These are phyloP conservation scores for Campodea augens DNA, from an alignment of 1,140 invertebrate genomes.

Conservation along the genomic window DNA sequence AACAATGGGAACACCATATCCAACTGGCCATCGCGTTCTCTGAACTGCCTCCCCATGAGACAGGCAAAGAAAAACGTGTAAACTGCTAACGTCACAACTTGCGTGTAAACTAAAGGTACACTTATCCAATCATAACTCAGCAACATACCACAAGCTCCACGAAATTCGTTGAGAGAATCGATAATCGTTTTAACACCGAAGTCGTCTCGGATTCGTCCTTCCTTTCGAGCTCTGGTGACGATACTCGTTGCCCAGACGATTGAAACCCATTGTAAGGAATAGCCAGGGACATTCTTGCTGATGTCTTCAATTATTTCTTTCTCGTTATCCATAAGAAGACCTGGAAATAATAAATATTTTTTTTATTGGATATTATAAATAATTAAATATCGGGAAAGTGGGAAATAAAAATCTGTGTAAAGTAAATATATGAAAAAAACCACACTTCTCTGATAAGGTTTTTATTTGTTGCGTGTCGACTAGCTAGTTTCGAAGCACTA, in stretches of 20 bases:
- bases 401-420: too few relatives aligned
- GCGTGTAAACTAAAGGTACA: conserved; percentile 82
- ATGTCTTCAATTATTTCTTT: conserved; percentile 54
- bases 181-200: conserved; percentile 80
- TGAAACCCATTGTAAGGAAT: conserved; percentile 86
- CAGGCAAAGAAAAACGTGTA: conserved; percentile 73
- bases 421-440: too few relatives aligned
- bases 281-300: conserved; percentile 61
- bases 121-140: conserved; percentile 79
- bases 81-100: conserved; percentile 77
- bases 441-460: too few relatives aligned
- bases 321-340: conserved; percentile 76
- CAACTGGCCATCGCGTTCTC: conserved; percentile 23
- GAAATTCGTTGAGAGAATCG: conserved; percentile 72
- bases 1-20: conserved; percentile 78
- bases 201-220: conserved; percentile 78
- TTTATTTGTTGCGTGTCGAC: too few relatives aligned
- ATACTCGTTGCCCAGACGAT: conserved; percentile 83
- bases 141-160: conserved; percentile 58
- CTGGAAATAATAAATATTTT: conserved; percentile 21
- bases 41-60: conserved; percentile 63
- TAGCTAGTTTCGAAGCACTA: too few relatives aligned
- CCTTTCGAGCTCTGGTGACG: conserved; percentile 64
- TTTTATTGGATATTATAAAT: too few relatives aligned
- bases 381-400: too few relatives aligned